These are phyloP conservation scores for Zapus hudsonius DNA, from an alignment of 2,113 vertebrate genomes.

Conservation along the genomic window DNA sequence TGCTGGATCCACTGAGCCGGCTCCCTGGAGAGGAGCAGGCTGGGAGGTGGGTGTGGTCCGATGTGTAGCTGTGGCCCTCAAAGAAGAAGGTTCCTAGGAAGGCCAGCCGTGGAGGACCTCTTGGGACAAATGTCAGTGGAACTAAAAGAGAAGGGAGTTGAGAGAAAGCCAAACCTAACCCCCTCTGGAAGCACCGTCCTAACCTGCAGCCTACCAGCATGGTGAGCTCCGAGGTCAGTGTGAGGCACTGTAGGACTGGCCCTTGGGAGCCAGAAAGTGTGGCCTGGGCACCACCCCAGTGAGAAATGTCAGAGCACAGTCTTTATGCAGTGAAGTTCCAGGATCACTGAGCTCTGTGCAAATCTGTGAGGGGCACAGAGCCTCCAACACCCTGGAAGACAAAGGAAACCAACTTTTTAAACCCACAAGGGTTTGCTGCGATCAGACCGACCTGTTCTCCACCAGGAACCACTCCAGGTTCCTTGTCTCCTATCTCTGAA, in stretches of 20 bases:
- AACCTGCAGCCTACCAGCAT: accelerated
- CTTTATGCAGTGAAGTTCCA: too few species aligned
- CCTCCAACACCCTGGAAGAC: neutral
- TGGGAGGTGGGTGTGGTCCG: accelerated
- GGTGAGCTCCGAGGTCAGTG: accelerated
- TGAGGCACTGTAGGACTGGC: neutral
- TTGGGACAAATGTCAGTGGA: neutral
- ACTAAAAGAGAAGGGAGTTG: neutral
- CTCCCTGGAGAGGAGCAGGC: neutral
- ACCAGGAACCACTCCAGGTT: accelerated
- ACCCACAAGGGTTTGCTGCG: neutral
- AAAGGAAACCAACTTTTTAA: neutral
- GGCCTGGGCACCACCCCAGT: neutral
- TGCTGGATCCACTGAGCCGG: neutral
- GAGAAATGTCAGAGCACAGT: neutral
- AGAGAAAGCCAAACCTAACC: neutral
- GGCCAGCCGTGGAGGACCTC: neutral
- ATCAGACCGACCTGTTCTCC: neutral
- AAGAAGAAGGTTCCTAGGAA: neutral
- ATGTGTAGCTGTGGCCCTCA: too few species aligned
- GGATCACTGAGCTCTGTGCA: neutral
- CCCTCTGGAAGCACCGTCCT: neutral
- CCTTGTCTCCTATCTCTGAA: too few species aligned
- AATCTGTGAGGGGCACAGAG: neutral
- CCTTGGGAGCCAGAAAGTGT: neutral